These are phyloP conservation scores for Forbesichthys papilliferus DNA, from an alignment of 2,113 vertebrate genomes.

Conservation along the genomic window DNA sequence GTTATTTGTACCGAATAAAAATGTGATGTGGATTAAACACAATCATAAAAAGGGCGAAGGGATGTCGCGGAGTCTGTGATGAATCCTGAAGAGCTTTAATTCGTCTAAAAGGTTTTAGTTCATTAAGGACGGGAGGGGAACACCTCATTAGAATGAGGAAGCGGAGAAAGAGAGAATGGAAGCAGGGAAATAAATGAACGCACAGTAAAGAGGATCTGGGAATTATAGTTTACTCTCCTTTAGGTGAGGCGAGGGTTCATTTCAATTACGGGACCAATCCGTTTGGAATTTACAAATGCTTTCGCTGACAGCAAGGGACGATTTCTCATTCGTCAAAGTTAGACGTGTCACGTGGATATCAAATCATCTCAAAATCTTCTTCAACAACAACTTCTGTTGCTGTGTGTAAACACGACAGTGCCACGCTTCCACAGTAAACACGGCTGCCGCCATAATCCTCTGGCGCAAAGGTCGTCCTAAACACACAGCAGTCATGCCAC, in stretches of 20 bases:
- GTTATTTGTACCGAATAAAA: slow-evolving; percentile 67
- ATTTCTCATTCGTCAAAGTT: slow-evolving; percentile 13
- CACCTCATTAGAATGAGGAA: slow-evolving; percentile 57
- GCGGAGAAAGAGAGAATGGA: slow-evolving; percentile 34
- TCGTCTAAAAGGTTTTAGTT: slow-evolving; percentile 72
- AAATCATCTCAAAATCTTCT: not conserved
- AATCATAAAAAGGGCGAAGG: slow-evolving; percentile 54
- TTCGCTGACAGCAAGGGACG: slow-evolving; percentile 20
- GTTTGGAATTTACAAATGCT: slow-evolving; percentile 33
- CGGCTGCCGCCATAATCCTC: slow-evolving; percentile 35
- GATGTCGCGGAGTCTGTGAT: slow-evolving; percentile 49
- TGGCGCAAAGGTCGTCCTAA: slow-evolving; percentile 35
- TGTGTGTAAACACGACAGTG: slow-evolving; percentile 42
- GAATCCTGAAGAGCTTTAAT: slow-evolving; percentile 69
- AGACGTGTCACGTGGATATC: not conserved
- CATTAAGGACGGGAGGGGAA: slow-evolving; percentile 58
- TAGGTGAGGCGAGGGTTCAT: slow-evolving; percentile 58
- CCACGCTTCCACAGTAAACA: slow-evolving; percentile 40
- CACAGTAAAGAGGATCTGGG: slow-evolving; percentile 58
- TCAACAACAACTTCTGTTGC: not conserved
- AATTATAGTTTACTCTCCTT: slow-evolving; percentile 55
- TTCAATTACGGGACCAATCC: slow-evolving; percentile 55
- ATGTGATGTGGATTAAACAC: slow-evolving; percentile 70
- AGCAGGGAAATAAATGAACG: slow-evolving; percentile 50
- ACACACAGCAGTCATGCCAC: too few relatives aligned